Conservation (phyloP, 2,113 vertebrate species). For the Pelusios castaneus region DNA sequence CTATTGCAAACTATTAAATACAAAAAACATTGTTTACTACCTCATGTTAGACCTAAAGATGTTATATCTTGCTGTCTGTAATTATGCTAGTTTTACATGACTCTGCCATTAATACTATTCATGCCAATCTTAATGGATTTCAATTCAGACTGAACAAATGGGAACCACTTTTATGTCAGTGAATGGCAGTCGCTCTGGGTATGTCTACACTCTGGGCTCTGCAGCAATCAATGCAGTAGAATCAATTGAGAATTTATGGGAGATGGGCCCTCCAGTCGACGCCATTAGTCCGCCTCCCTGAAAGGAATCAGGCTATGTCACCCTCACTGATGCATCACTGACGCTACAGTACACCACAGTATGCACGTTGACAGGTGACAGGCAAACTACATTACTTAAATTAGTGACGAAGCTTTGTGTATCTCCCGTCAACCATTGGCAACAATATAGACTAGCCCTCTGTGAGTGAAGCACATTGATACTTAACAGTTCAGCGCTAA, state of each 20-base stretch:
- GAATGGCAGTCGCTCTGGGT: background rate
- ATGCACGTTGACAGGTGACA: no score
- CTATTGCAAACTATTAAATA: background rate
- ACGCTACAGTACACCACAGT: no score
- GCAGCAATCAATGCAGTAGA: no score
- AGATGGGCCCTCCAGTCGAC: no score
- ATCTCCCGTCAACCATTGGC: no score
- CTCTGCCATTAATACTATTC: background rate
- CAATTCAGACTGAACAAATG: accelerated
- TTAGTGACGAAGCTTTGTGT: no score
- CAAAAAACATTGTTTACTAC: background rate
- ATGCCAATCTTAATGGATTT: background rate
- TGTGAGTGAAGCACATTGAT: background rate
- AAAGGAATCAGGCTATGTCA: no score
- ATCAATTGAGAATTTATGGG: no score
- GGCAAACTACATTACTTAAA: no score
- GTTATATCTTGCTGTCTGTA: background rate
- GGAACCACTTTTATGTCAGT: background rate
- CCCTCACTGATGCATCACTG: no score
- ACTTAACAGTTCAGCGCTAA: background rate
- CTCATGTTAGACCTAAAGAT: background rate
- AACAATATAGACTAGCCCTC: background rate
- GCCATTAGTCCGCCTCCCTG: no score
- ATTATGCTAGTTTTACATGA: background rate
- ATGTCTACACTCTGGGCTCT: no score